Base-by-base conservation (phyloP, 2,797 vertebrate genomes). In the Bryconaethiops microstoma region DNA sequence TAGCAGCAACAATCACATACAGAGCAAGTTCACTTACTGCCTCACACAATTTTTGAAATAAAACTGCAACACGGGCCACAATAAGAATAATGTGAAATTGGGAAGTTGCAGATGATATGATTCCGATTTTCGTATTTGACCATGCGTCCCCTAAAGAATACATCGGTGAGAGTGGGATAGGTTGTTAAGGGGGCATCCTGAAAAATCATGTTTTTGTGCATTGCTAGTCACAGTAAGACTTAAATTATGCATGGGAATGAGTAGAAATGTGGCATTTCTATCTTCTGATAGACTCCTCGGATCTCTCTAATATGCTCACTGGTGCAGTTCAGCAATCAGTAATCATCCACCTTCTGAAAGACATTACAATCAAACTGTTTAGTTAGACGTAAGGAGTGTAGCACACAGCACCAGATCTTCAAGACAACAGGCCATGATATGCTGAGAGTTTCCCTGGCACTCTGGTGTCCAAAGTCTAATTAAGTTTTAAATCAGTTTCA, bases 401-500 rank as follows among this genome's bases (percentile, higher is more conserved):
- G 35, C 39, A 50, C 50, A 21, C 42, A 45, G n/a, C 10, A 4
- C 6, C 19, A 40, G 8, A 39, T 48, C 48, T 29, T 72, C 52
- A 55, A 7, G 25, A 70, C 4, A 72, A 21, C 45, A 21, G 45
- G 21, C 57, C 25, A 48, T 65, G 70, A 64, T 25, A 71, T 7
- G 19, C 39, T 68, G 48, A 74, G 12, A 55, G 40, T 48, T 48
- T 68, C 17, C 5, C 10, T 59, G 17, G 39, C 39, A 59, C 50
- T 65, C 16, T 65, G 55, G 48, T 57, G 62, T 68, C 62, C 25
- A 17, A 59, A 19, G 39, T 74, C 52, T 74, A 74, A 68, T 45
- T 79, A 60, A 4, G 16, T 39, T 67, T 79, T 64, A 25, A 74
- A 80, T 74, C 71, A 59, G 16, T 14, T 62, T 79, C 21, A 17